Evolutionary conservation across 1,140 invertebrate species (phyloP).

Genomic region (Pseudoatta argentina): DNA sequence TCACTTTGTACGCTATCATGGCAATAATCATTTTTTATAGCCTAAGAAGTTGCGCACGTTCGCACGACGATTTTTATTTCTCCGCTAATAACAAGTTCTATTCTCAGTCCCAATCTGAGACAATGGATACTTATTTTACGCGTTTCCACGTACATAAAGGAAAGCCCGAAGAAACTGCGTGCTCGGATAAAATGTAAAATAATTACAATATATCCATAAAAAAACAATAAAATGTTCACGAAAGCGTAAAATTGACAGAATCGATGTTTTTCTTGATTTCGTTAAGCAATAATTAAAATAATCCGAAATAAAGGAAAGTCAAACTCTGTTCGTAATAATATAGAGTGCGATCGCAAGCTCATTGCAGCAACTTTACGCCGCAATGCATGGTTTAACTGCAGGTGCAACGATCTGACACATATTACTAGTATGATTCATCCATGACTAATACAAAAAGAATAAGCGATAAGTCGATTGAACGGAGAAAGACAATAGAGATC

Average conservation of each 20-base stretch:
- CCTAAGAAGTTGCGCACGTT: not conserved
- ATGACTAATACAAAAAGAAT: slow-evolving; percentile 47
- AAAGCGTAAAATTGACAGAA: slow-evolving; percentile 7
- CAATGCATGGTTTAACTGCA: slow-evolving; percentile 26
- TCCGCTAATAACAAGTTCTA: slow-evolving; percentile 39
- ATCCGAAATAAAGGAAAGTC: not conserved
- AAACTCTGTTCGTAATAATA: not conserved
- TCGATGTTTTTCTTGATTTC: not conserved
- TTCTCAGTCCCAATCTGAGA: slow-evolving; percentile 38
- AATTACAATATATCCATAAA: not conserved
- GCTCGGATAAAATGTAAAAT: not conserved
- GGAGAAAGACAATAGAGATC: slow-evolving; percentile 45
- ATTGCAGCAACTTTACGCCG: slow-evolving; percentile 23
- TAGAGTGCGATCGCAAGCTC: slow-evolving; percentile 7
- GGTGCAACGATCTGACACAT: slow-evolving; percentile 71
- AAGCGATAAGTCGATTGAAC: slow-evolving; percentile 47
- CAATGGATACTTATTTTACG: slow-evolving; percentile 40
- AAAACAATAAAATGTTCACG: not conserved
- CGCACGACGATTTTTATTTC: slow-evolving; percentile 60
- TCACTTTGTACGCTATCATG: slow-evolving; percentile 7
- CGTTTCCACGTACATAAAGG: not conserved
- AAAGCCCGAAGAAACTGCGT: not conserved
- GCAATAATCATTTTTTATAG: slow-evolving; percentile 40
- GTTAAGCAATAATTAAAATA: slow-evolving; percentile 10
- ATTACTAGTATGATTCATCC: slow-evolving; percentile 56